Base-by-base conservation (phyloP, 2,797 vertebrate genomes). In the Hoplostethus atlanticus region DNA sequence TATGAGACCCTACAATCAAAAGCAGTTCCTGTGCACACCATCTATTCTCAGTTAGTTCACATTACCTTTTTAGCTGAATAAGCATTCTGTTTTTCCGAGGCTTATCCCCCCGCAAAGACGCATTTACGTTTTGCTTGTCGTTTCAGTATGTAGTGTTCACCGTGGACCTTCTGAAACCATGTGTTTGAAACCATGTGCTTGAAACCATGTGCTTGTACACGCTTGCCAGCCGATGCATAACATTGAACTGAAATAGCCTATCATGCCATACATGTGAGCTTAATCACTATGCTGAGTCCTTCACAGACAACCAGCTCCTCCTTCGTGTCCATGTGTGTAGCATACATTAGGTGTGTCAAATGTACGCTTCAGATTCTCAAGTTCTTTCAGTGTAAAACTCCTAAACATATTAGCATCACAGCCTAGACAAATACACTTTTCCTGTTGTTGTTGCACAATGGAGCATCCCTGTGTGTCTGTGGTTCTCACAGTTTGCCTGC, bases 271-370 rank as follows among this genome's bases (percentile, higher is more conserved):
- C 57, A 55, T 15, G 77, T 46, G 62, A 78, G 72, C 69, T 79
- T 89, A 89, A 88, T 87, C 78, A 83, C 59, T 64, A 48, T 44
- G 36, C 71, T 38, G 74, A 88, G 77, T 81, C 85, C 87, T 91
- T 87, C 84, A 85, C 67, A 70, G 77, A 46, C 75, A 76, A 68
- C 77, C 68, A 65, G 21, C 57, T 56, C 47, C 63, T 51, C 66
- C 71, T 78, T 46, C 48, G 74, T 74, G 55, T 84, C 21, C 54
- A 36, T 69, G 56, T 63, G 34, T 36, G 3, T 51, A 38, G 1
- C 16, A 16, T 21, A 8, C 28, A 61, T 57, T 31, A 46, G 64
- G 13, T 48, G 47, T 55, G 56, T 17, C 44, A 4, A 62, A 46
- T 21, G 4, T 52, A 50, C 57, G 70, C 50, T n/a, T 71, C 31